phyloP scores from a whole-genome alignment of 23 tunicate genomes.

The Ciona savignyi region DNA sequence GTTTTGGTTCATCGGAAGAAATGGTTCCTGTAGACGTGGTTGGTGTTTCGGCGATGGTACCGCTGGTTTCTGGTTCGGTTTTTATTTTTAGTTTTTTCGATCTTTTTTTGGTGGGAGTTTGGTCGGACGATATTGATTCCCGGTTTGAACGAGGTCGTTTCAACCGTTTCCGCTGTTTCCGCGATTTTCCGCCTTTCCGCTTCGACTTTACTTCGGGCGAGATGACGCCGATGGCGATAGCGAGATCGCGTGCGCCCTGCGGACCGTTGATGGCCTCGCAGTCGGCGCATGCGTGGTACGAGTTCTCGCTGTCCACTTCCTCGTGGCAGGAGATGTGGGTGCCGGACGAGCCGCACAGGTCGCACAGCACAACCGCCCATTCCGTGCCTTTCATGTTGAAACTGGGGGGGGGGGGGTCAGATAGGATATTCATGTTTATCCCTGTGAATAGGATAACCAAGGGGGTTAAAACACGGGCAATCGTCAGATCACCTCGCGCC shows the following conservation, averaged over 20 bases:
- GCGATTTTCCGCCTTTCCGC: neutral
- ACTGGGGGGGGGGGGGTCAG: no score
- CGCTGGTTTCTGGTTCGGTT: neutral
- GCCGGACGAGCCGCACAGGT: conserved; percentile 65
- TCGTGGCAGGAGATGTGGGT: conserved; percentile 59
- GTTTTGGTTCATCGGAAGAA: neutral
- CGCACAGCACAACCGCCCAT: conserved; percentile 74
- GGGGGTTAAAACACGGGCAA: no score
- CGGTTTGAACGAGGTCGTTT: neutral
- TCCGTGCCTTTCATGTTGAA: conserved; percentile 26
- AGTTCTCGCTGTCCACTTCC: conserved; percentile 13
- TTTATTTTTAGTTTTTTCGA: neutral
- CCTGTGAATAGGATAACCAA: no score
- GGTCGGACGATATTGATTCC: neutral
- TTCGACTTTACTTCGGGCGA: neutral
- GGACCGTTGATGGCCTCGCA: conserved; percentile 21
- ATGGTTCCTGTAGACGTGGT: no score
- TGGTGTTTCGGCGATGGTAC: no score
- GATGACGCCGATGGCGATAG: conserved; percentile 23
- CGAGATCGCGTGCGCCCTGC: conserved; percentile 32
- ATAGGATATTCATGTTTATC: no score
- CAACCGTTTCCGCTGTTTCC: no score
- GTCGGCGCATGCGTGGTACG: conserved; percentile 22
- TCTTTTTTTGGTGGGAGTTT: neutral
- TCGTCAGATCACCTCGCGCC: no score